phyloP scores from a whole-genome alignment of 2,888 invertebrate species.

The Germaria angustata region DNA sequence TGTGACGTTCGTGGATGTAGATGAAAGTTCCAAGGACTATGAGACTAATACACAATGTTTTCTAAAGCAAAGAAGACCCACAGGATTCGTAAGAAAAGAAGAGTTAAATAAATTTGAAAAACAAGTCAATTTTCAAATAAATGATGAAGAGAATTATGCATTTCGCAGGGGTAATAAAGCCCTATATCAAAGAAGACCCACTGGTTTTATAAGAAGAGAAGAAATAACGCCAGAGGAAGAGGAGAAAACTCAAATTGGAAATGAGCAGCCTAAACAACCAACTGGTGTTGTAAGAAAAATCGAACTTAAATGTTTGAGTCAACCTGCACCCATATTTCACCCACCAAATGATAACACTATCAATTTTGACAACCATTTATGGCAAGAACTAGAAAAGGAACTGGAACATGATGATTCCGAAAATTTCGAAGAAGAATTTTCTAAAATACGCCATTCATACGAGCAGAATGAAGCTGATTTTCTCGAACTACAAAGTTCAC shows the following conservation, averaged over 20 bases:
- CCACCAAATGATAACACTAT: not conserved
- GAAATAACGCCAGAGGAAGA: slow-evolving; percentile 3
- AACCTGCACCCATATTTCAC: not conserved
- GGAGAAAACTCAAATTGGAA: slow-evolving; percentile 1
- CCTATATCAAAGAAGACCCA: slow-evolving; percentile 38
- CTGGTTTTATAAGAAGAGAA: slow-evolving; percentile 7
- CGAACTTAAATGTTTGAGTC: slow-evolving; percentile 13
- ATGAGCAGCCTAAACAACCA: slow-evolving; percentile 14
- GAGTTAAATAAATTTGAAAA: not conserved
- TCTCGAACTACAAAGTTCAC: slow-evolving; percentile 66
- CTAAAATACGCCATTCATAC: slow-evolving; percentile 71
- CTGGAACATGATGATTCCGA: slow-evolving; percentile 50
- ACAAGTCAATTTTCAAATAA: slow-evolving; percentile 18
- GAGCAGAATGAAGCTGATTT: slow-evolving; percentile 74
- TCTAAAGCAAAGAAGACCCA: slow-evolving; percentile 18
- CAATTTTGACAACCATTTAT: slow-evolving; percentile 49
- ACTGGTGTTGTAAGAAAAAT: slow-evolving; percentile 11
- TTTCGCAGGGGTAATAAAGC: slow-evolving; percentile 18
- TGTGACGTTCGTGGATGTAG: not conserved
- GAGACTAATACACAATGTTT: not conserved
- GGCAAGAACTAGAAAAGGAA: slow-evolving; percentile 68
- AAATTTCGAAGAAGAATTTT: slow-evolving; percentile 71
- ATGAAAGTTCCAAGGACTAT: not conserved
- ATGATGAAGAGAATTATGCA: not conserved
- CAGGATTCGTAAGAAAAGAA: not conserved